A percentile compares a stretch with the other conserved stretches of the same genome.
Conservation (phyloP, 2,888 invertebrate genomes). For the Plusia festucae region DNA sequence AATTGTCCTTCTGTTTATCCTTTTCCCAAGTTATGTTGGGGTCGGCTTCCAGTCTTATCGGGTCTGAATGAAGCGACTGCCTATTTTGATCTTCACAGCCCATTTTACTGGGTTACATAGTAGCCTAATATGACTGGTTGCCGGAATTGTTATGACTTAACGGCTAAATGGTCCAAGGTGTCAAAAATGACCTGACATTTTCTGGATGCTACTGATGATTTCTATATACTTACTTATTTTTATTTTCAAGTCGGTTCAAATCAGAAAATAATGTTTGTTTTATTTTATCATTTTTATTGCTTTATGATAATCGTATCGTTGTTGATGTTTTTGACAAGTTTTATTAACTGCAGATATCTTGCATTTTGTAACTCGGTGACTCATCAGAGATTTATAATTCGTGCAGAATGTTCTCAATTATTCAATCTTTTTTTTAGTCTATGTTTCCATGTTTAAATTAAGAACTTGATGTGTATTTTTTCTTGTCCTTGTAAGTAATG, state of each 20-base stretch:
- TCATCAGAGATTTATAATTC: slow-evolving; percentile 6
- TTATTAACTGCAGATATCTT: slow-evolving; percentile 22
- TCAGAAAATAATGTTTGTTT: slow-evolving; percentile 10
- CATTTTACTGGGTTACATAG: too few species aligned
- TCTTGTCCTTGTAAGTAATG: neutral
- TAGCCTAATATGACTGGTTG: too few species aligned
- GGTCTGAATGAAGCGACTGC: too few species aligned
- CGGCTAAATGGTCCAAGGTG: too few species aligned
- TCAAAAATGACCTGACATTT: too few species aligned
- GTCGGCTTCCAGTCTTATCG: too few species aligned
- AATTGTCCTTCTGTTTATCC: too few species aligned
- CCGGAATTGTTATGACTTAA: too few species aligned
- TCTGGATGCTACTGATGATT: too few species aligned
- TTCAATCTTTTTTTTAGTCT: slow-evolving; percentile 11
- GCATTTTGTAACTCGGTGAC: slow-evolving; percentile 8
- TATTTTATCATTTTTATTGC: slow-evolving; percentile 25
- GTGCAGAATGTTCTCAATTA: slow-evolving; percentile 24
- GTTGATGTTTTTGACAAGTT: slow-evolving; percentile 2
- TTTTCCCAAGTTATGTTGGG: too few species aligned
- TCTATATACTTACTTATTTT: too few species aligned
- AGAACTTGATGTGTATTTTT: neutral
- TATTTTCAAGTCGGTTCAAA: neutral
- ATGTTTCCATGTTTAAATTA: neutral
- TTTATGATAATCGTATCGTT: slow-evolving; percentile 26
- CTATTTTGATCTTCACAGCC: too few species aligned